Evolutionary conservation across 1,140 invertebrate species (phyloP).

Genomic region (Asbolus verrucosus): DNA sequence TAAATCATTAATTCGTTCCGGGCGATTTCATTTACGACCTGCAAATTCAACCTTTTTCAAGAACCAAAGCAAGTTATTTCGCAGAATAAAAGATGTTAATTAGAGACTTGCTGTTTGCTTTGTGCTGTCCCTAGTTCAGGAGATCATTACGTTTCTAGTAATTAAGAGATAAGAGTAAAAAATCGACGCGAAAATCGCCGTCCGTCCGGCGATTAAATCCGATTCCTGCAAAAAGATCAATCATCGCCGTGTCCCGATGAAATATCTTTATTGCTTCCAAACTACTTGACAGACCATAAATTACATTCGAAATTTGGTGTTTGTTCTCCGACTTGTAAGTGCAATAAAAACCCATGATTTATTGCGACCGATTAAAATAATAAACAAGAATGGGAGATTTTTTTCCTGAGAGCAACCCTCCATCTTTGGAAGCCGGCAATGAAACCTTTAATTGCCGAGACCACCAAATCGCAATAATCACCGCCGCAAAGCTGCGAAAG

Average conservation of each 20-base stretch:
- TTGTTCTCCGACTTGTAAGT: constrained; percentile 9
- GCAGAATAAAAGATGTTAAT: constrained; percentile 41
- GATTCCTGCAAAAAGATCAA: constrained; percentile 15
- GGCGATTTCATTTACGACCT: constrained; percentile 39
- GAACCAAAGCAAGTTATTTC: not conserved
- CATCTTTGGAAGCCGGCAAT: too few species aligned
- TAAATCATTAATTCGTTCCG: constrained; percentile 43
- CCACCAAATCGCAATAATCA: too few species aligned
- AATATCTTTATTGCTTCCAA: constrained; percentile 35
- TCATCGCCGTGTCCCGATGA: constrained; percentile 24
- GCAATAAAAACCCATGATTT: constrained; percentile 27
- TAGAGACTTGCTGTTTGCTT: constrained; percentile 33
- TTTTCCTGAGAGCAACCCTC: too few species aligned
- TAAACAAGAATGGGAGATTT: constrained; percentile 14
- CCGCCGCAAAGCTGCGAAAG: too few species aligned
- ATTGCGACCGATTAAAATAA: constrained; percentile 29
- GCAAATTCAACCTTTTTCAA: constrained; percentile 33
- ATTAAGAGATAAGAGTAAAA: constrained; percentile 34
- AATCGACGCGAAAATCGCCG: constrained; percentile 1
- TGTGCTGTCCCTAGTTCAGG: constrained; percentile 7
- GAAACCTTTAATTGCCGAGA: too few species aligned
- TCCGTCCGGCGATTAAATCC: constrained; percentile 2
- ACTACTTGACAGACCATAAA: constrained; percentile 37
- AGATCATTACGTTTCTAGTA: constrained; percentile 33
- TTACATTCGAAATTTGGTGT: constrained; percentile 24